Conservation (phyloP, 2,113 vertebrate genomes). For the Percina caprodes region DNA sequence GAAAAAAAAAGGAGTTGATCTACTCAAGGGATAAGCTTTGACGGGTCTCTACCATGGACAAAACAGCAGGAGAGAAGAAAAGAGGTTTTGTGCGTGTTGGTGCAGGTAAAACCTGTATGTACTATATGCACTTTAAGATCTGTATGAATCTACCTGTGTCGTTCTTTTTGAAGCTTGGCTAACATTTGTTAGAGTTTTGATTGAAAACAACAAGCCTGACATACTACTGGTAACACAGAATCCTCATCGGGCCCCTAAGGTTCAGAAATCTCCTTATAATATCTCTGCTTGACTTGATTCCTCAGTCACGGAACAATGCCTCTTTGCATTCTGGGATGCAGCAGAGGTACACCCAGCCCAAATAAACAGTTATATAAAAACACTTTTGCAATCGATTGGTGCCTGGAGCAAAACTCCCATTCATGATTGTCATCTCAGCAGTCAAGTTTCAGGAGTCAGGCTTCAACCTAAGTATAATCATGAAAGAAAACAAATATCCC, state of each 20-base stretch:
- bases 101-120: conserved; percentile 46
- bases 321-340: conserved; percentile 69
- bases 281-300: conserved; percentile 69
- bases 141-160: conserved; percentile 30
- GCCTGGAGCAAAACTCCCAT: conserved; percentile 79
- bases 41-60: conserved; percentile 63
- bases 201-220: conserved; percentile 70
- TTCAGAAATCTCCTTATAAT: conserved; percentile 71
- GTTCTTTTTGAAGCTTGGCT: conserved; percentile 39
- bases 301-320: conserved; percentile 73
- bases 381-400: conserved; percentile 76
- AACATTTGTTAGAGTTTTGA: conserved; percentile 61
- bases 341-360: conserved; percentile 62
- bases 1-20: conserved; percentile 67
- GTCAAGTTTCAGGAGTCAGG: conserved; percentile 67
- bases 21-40: conserved; percentile 56
- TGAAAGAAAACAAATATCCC: conserved; percentile 70
- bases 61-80: conserved; percentile 54
- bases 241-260: conserved; percentile 51
- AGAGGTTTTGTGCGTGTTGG: not conserved
- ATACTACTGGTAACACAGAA: conserved; percentile 27
- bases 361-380: conserved; percentile 80
- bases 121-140: conserved; percentile 36
- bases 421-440: conserved; percentile 78
- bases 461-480: conserved; percentile 66